Conservation (phyloP, 1,140 invertebrate species). For the Calycopis cecrops region DNA sequence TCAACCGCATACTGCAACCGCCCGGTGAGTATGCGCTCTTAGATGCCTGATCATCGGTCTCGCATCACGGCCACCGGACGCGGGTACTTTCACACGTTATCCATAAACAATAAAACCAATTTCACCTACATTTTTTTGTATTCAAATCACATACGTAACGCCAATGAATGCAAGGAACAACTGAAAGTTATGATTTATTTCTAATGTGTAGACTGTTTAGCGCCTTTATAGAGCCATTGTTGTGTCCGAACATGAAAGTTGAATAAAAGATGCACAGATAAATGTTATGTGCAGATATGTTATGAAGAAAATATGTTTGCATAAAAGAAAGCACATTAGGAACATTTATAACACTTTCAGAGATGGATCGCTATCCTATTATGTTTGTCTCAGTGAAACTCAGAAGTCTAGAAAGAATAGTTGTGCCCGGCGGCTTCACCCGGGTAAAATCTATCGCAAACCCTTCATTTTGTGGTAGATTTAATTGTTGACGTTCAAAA, state of each 20-base stretch:
- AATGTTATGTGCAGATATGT: too few species aligned
- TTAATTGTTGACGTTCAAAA: too few species aligned
- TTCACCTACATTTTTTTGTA: conserved; percentile 46
- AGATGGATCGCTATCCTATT: too few species aligned
- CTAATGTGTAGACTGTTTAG: background rate
- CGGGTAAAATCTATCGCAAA: too few species aligned
- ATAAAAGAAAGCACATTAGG: too few species aligned
- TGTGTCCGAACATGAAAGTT: background rate
- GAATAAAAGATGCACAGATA: background rate
- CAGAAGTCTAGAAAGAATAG: too few species aligned
- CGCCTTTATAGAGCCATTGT: background rate
- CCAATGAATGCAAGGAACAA: background rate
- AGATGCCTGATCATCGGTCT: conserved; percentile 33
- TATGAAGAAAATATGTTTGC: too few species aligned
- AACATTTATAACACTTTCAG: too few species aligned
- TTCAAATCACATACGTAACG: conserved; percentile 22
- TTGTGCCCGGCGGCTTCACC: too few species aligned
- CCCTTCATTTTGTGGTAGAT: too few species aligned
- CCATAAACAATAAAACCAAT: conserved; percentile 36
- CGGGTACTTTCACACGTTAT: conserved; percentile 56
- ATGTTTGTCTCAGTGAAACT: too few species aligned
- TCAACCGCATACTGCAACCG: background rate
- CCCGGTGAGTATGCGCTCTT: background rate
- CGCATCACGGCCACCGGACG: conserved; percentile 41
- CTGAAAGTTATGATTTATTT: conserved; percentile 10